Evolutionary conservation across 2,888 invertebrate genomes (phyloP).

Genomic region (Rhamphomyia laevipes): DNA sequence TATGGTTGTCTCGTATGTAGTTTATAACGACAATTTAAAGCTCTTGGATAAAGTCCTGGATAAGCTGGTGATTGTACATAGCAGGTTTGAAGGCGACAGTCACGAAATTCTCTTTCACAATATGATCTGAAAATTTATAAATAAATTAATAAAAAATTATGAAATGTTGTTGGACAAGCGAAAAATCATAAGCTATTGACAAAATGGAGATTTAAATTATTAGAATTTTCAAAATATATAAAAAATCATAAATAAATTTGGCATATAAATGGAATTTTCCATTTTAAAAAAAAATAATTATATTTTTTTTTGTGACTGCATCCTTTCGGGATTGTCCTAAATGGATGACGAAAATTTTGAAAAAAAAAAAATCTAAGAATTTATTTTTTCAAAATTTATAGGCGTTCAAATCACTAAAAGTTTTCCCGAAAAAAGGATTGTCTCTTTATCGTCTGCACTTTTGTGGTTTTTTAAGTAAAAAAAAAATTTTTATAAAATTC

Average conservation of each 20-base stretch:
- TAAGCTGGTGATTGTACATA: conserved; percentile 90
- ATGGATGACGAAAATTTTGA: no score
- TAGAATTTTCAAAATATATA: neutral
- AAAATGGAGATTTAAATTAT: neutral
- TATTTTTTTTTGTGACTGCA: neutral
- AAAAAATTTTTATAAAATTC: no score
- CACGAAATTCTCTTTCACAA: conserved; percentile 77
- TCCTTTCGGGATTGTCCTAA: no score
- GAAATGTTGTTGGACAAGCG: neutral
- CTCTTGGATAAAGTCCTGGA: conserved; percentile 83
- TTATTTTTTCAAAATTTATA: no score
- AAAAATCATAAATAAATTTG: neutral
- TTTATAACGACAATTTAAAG: conserved; percentile 82
- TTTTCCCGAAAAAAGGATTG: no score
- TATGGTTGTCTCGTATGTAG: conserved; percentile 79
- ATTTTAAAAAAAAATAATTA: no score
- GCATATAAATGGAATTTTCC: no score
- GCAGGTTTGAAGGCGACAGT: conserved; percentile 81
- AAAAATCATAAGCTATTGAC: no score
- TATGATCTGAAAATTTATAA: conserved; percentile 51
- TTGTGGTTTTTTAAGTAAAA: no score
- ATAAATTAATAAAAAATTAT: conserved; percentile 4
- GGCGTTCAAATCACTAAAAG: no score
- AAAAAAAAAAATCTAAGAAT: no score
- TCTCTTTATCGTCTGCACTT: no score